A percentile compares a stretch with the other conserved stretches of the same genome.
Conservation (phyloP, 2,888 invertebrate species). For the Fragum fragum region DNA sequence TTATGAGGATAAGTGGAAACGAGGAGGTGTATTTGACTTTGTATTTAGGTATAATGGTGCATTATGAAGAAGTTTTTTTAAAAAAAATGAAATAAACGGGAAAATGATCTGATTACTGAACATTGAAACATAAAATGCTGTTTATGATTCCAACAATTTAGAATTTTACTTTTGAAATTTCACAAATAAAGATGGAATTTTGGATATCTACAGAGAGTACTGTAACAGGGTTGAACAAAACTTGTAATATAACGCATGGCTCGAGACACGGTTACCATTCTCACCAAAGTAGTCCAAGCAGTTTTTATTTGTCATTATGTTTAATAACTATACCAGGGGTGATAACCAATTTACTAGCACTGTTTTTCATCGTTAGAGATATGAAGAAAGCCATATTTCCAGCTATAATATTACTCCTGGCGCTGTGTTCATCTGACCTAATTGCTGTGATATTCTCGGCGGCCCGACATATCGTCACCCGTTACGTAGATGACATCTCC, state of each 20-base stretch:
- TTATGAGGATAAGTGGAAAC: no score
- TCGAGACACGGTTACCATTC: not conserved
- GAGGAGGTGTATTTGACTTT: no score
- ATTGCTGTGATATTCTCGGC: constrained; percentile 41
- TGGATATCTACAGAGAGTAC: not conserved
- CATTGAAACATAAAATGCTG: no score
- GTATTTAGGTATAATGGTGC: no score
- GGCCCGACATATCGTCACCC: constrained; percentile 33
- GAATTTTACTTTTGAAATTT: no score
- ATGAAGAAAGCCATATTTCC: constrained; percentile 60
- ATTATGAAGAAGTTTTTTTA: no score
- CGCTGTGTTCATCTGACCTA: constrained; percentile 44
- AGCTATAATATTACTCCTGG: constrained; percentile 50
- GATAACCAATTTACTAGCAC: constrained; percentile 41
- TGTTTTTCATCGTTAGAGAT: constrained; percentile 53
- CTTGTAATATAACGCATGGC: not conserved
- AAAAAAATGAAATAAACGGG: no score
- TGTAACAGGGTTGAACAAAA: not conserved
- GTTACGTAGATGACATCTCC: constrained; percentile 24
- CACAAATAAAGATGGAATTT: not conserved
- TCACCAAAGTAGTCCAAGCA: not conserved
- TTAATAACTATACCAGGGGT: constrained; percentile 54
- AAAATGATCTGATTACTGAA: no score
- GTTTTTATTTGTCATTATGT: constrained; percentile 41
- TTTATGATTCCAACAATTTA: no score